Evolutionary conservation across 2,888 invertebrate genomes (phyloP).

Genomic region (Phalangium opilio): DNA sequence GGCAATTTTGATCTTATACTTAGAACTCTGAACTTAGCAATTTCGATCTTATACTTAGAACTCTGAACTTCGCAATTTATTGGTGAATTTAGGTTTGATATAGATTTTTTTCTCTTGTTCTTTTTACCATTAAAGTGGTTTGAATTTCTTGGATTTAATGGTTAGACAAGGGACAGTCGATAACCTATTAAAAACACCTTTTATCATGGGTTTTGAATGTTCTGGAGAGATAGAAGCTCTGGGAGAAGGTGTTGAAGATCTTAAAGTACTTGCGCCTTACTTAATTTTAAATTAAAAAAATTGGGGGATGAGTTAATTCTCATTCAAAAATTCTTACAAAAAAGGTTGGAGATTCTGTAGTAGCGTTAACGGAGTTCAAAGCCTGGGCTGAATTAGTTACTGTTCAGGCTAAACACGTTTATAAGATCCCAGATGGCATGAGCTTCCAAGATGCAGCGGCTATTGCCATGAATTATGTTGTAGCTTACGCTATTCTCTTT

Average conservation of each 20-base stretch:
- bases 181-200: constrained; percentile 73
- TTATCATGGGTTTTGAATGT: constrained; percentile 75
- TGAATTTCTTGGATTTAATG: constrained; percentile 80
- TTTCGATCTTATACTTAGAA: too few species aligned
- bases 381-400: constrained; percentile 75
- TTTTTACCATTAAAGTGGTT: constrained; percentile 52
- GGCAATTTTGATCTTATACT: too few species aligned
- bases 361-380: constrained; percentile 64
- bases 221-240: constrained; percentile 65
- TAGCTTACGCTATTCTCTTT: constrained; percentile 69
- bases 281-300: too few species aligned
- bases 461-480: constrained; percentile 68
- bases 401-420: constrained; percentile 64
- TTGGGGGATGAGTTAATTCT: too few species aligned
- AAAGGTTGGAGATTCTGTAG: constrained; percentile 41
- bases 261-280: too few species aligned
- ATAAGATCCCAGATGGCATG: constrained; percentile 57
- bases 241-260: constrained; percentile 60
- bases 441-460: constrained; percentile 63
- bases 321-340: background rate
- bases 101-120: too few species aligned
- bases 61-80: too few species aligned
- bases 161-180: constrained; percentile 73
- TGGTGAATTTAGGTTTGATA: too few species aligned
- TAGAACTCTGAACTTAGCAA: too few species aligned